Evolutionary conservation across 2,113 vertebrate species (phyloP).

Genomic region (Nanorana parkeri): DNA sequence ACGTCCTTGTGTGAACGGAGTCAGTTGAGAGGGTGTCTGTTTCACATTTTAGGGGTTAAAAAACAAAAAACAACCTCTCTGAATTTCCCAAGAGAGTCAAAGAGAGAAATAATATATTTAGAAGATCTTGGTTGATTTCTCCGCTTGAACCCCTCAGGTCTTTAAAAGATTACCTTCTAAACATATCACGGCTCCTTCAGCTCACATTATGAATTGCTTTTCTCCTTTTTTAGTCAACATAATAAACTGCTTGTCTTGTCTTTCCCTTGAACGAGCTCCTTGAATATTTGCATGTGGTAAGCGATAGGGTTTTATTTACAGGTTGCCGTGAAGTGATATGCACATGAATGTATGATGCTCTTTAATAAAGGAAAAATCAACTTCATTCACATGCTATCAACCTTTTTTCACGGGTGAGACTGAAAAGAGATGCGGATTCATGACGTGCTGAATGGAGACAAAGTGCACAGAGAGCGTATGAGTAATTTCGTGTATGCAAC

Average conservation of each 20-base stretch:
- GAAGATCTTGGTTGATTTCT: slow-evolving; percentile 1
- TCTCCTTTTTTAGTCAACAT: slow-evolving; percentile 1
- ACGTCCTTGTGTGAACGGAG: background rate
- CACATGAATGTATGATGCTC: background rate
- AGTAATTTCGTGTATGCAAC: background rate
- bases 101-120: background rate
- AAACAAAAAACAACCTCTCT: background rate
- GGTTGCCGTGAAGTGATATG: background rate
- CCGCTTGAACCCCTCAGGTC: slow-evolving; percentile 4
- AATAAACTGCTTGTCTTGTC: background rate
- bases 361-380: background rate
- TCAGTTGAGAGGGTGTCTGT: background rate
- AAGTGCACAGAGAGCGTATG: background rate
- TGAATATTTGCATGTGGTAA: background rate
- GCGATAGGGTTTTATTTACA: background rate
- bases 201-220: background rate
- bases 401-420: background rate
- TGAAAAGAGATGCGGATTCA: slow-evolving; percentile 22
- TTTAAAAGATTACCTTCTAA: slow-evolving; percentile 20
- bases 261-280: background rate
- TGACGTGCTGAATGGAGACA: background rate
- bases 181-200: background rate
- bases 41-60: no score
- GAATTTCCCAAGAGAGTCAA: slow-evolving; percentile 6
- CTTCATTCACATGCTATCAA: slow-evolving; percentile 5